A percentile compares a stretch with the other conserved stretches of the same genome.
Evolutionary conservation across 64 coral and sea anemone species (phyloP).

Genomic region (Hydrozoanthus tunicans): DNA sequence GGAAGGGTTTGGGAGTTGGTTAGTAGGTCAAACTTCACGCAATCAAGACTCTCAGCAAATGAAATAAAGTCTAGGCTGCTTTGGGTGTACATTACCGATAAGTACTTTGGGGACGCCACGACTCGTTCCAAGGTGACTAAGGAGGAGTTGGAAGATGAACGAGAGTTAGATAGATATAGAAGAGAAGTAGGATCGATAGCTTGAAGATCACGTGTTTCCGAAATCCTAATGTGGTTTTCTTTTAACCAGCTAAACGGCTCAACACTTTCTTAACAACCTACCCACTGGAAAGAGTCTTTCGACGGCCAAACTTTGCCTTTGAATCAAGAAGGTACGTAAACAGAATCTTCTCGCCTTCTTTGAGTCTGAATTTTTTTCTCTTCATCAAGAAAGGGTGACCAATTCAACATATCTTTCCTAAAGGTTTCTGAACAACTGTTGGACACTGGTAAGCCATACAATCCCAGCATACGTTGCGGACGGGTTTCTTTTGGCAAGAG

Average conservation of each 20-base stretch:
- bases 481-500: slow-evolving; percentile 37
- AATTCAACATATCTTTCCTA: background rate
- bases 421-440: slow-evolving; percentile 49
- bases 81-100: no score
- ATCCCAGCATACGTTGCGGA: slow-evolving; percentile 51
- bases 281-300: slow-evolving; percentile 88
- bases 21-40: background rate
- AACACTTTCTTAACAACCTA: slow-evolving; percentile 26
- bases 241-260: slow-evolving; percentile 29
- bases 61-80: no score
- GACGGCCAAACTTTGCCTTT: slow-evolving; percentile 96
- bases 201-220: no score
- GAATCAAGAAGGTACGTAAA: slow-evolving; percentile 84
- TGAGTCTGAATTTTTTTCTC: background rate
- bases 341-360: background rate
- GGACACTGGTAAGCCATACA: slow-evolving; percentile 25
- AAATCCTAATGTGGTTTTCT: background rate
- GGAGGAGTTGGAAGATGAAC: no score
- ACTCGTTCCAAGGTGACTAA: no score
- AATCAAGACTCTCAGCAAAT: no score
- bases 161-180: no score
- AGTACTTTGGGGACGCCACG: no score
- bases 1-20: background rate
- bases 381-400: background rate
- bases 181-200: no score